Percentiles rank a stretch among this genome's conserved stretches.
phyloP scores from a whole-genome alignment of 2,113 vertebrate species.

The Mustela nigripes region DNA sequence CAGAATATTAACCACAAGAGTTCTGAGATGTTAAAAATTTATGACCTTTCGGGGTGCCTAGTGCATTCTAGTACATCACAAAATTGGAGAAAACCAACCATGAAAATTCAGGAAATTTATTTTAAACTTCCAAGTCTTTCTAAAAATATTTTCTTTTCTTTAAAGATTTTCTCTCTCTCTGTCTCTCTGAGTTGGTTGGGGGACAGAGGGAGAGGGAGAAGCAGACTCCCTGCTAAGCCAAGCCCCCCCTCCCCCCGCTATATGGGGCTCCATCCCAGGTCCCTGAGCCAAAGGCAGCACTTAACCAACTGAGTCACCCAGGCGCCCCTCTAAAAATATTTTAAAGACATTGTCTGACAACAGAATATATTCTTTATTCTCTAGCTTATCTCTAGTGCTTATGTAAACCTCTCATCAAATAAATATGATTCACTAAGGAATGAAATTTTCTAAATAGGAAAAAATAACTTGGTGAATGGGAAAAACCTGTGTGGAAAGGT shows the following conservation, averaged over 20 bases:
- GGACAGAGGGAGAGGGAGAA: background rate
- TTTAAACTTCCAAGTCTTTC: slow-evolving; percentile 38
- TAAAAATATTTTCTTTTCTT: background rate
- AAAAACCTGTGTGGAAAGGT: background rate
- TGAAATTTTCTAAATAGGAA: background rate
- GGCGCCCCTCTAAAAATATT: background rate
- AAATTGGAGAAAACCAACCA: background rate
- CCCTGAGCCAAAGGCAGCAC: too few species aligned
- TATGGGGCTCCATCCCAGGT: background rate
- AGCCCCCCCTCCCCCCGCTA: too few species aligned
- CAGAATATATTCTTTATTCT: background rate
- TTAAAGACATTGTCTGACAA: slow-evolving; percentile 20
- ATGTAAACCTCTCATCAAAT: background rate
- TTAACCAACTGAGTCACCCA: background rate
- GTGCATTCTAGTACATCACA: background rate
- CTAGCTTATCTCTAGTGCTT: background rate
- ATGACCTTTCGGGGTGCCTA: background rate
- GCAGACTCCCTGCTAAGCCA: background rate
- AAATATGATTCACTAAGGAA: background rate
- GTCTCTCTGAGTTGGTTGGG: too few species aligned
- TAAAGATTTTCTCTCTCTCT: background rate
- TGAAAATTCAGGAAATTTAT: background rate
- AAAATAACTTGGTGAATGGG: background rate
- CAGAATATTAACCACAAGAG: background rate
- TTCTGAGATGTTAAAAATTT: slow-evolving; percentile 8